Percentiles rank a stretch among this genome's conserved stretches.
These are phyloP conservation scores for Morpho deidamia DNA, from an alignment of 2,888 invertebrate species.

Conservation along the genomic window DNA sequence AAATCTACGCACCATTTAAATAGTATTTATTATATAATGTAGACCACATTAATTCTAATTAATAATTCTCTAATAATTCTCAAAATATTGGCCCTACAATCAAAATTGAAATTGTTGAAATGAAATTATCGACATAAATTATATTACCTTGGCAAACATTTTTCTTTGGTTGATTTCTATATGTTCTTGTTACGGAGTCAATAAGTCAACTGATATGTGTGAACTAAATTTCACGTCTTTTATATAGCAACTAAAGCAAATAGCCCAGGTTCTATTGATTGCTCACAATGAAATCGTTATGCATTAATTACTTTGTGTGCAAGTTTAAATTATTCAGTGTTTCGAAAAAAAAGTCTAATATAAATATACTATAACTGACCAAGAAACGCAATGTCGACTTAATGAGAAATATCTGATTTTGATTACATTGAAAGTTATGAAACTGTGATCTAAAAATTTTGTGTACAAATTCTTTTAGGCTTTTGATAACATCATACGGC, in stretches of 20 bases:
- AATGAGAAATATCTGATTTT: conserved; percentile 3
- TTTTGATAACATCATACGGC: conserved; percentile 10
- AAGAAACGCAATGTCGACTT: not conserved
- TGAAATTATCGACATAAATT: not conserved
- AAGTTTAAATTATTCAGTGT: conserved; percentile 1
- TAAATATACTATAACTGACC: conserved; percentile 1
- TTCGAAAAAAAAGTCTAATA: conserved; percentile 3
- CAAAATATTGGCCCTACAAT: too few species aligned
- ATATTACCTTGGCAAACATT: conserved; percentile 17
- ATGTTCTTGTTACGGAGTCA: conserved; percentile 12
- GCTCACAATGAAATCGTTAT: conserved; percentile 12
- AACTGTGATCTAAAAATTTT: not conserved
- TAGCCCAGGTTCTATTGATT: conserved; percentile 25
- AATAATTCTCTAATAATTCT: too few species aligned
- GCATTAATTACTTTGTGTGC: conserved; percentile 2
- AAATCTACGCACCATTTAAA: too few species aligned
- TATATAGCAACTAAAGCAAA: conserved; percentile 29
- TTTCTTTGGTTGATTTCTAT: not conserved
- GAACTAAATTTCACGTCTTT: conserved; percentile 28
- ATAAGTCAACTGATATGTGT: conserved; percentile 28
- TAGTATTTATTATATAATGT: too few species aligned
- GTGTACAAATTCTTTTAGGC: conserved; percentile 4
- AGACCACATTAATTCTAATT: too few species aligned
- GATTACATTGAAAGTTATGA: conserved; percentile 3
- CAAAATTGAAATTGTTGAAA: too few species aligned